Conservation (phyloP, 2,888 invertebrate genomes). For the Hyposoter didymator region DNA sequence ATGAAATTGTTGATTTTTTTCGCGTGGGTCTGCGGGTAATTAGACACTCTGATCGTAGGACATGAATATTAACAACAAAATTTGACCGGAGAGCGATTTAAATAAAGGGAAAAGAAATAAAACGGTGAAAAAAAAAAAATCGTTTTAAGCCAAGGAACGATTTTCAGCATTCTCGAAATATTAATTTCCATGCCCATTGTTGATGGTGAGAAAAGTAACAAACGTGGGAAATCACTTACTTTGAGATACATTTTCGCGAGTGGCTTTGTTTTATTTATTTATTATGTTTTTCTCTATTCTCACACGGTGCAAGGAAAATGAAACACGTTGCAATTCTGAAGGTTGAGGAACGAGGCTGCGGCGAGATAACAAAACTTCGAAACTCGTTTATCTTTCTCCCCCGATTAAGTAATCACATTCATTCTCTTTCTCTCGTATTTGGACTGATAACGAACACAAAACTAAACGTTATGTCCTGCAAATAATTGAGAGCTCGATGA, state of each 20-base stretch:
- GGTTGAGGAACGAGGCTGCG: constrained; percentile 35
- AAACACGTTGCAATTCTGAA: constrained; percentile 55
- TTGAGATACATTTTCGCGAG: constrained; percentile 67
- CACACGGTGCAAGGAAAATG: constrained; percentile 63
- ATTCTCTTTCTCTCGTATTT: constrained; percentile 33
- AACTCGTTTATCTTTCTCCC: constrained; percentile 32
- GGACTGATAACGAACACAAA: constrained; percentile 40
- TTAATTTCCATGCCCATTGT: constrained; percentile 5
- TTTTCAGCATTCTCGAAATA: constrained; percentile 7
- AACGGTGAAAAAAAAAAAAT: not conserved
- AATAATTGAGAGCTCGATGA: constrained; percentile 64
- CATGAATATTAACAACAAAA: not conserved
- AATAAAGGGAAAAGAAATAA: not conserved
- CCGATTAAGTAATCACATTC: constrained; percentile 9
- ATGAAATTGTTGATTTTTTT: not conserved
- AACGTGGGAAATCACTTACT: constrained; percentile 67
- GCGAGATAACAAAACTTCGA: constrained; percentile 33
- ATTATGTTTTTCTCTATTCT: constrained; percentile 29
- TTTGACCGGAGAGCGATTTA: not conserved
- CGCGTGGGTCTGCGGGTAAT: not conserved
- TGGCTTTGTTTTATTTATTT: constrained; percentile 4
- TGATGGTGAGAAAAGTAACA: not conserved
- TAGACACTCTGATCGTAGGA: not conserved
- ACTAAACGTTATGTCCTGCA: constrained; percentile 65
- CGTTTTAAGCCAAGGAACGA: not conserved